phyloP scores from a whole-genome alignment of 2,888 invertebrate genomes.

The Apantesis nais region DNA sequence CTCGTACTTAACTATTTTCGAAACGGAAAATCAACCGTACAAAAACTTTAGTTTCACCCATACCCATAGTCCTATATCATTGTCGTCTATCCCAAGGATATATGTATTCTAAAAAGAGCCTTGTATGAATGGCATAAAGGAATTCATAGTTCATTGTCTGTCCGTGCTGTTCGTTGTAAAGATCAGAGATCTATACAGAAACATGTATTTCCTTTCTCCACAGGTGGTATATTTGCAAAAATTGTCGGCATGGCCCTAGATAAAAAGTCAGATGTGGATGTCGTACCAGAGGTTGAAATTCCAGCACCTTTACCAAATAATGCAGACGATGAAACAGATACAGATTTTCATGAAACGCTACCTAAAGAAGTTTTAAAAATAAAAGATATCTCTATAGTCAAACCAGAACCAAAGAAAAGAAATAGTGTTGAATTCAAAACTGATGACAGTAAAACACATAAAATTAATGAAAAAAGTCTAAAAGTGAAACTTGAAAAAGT shows the following conservation, averaged over 20 bases:
- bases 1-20: too few species aligned
- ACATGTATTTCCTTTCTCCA: constrained; percentile 2
- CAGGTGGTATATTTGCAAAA: constrained; percentile 85
- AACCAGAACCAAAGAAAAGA: constrained; percentile 59
- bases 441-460: constrained; percentile 45
- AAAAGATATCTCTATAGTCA: constrained; percentile 75
- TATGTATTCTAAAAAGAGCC: not conserved
- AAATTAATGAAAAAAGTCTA: constrained; percentile 48
- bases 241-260: constrained; percentile 85
- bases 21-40: too few species aligned
- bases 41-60: not conserved
- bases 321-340: constrained; percentile 88
- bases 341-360: constrained; percentile 89
- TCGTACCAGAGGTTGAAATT: constrained; percentile 62
- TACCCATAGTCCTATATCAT: too few species aligned
- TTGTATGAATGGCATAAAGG: not conserved
- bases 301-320: constrained; percentile 65
- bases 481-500: constrained; percentile 58
- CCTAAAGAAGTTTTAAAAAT: constrained; percentile 87
- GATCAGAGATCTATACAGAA: not conserved
- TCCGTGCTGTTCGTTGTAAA: not conserved
- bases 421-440: constrained; percentile 65
- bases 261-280: constrained; percentile 86
- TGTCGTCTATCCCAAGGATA: not conserved
- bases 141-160: not conserved